Evolutionary conservation across 2,888 invertebrate genomes (phyloP), one percentile per base, ranked within the genome.

Genomic region (Neoitamus cyanurus): DNA sequence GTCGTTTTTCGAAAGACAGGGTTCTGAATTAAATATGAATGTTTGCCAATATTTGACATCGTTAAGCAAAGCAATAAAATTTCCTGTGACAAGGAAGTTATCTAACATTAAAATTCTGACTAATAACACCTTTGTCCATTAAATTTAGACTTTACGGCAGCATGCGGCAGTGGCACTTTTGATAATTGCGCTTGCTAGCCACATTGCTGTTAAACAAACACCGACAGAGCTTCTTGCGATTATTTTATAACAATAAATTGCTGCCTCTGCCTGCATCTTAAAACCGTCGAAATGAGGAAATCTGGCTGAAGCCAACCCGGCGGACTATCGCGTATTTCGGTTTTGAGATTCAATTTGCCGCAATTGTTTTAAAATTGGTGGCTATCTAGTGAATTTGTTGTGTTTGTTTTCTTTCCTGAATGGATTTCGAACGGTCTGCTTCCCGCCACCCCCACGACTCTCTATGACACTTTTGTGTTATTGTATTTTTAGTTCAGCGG

Each of bases 401-500:
- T 20, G 42, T 42, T 42, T 42, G 42, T 42, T n/a, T 13, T 42
- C n/a, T 42, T 42, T 42, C n/a, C n/a, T 42, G 42, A 42, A 42
- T 42, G 42, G 42, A 42, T 42, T 42, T 42, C 13, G n/a, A 36
- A 42, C 3, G n/a, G 42, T 25, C 30, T 20, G 25, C 25, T 15
- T 58, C 30, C 68, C 68, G 3, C 9, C 68, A 20, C 68, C 68
- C 1, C 9, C 68, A 20, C 28, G 7, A 25, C 6, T 1, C 72
- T 70, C 31, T 31, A 72, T 20, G 58, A 58, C 58, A 58, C 20
- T 58, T 58, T 58, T 20, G 58, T 20, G 20, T 7, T 36, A 34
- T 73, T 73, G 36, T 73, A 73, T 73, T 73, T 73, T 73, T 73
- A 73, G 73, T 15, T 36, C 36, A 36, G 36, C 36, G 25, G 36